Base-by-base conservation (phyloP, 2,888 invertebrate genomes). In the Drosophila meridiana region DNA sequence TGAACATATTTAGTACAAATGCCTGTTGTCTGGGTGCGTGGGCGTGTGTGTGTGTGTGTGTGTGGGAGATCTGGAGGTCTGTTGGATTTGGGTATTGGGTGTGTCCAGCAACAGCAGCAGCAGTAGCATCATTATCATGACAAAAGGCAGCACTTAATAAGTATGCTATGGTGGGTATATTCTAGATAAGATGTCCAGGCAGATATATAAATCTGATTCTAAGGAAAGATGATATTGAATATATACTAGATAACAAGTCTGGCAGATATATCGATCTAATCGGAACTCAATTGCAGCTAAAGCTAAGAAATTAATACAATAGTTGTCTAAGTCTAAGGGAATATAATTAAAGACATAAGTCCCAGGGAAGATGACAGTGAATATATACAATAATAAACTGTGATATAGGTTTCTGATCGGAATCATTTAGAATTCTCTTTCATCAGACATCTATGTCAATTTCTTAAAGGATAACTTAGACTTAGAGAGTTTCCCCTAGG, bases 61-160 rank as follows among this genome's bases (percentile, higher is more conserved):
- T 7, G 0, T 13, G 8, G 14, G 3, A 26, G 40, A 26, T 32
- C 28, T n/a, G 3, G 26, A n/a, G 32, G 32, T 48, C 48, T 14
- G 8, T 4, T 28, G 40, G 38, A 40, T 73, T 28, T 65, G 30
- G 13, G 32, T 14, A 7, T 50, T 61, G 73, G 43, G 36, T 66
- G 66, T 73, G 66, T 60, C 70, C 52, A 60, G 36, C 59, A 32
- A 28, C 40, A 30, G 40, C 47, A 53, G 40, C 52, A 38, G 0
- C 9, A 36, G 36, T 11, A 36, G 34, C 28, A 34, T 8, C 34
- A 43, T 11, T 20, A 48, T 11, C 34, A 43, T n/a, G 26, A 57
- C 13, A 28, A 28, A 42, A 43, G 1, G 1, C n/a, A n/a, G n/a
- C n/a, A 8, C 13, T 11, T 36, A 36, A 52, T 3, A 36, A 26